These are phyloP conservation scores for Xenopus laevis DNA, from an alignment of 2,113 vertebrate species.

Conservation along the genomic window DNA sequence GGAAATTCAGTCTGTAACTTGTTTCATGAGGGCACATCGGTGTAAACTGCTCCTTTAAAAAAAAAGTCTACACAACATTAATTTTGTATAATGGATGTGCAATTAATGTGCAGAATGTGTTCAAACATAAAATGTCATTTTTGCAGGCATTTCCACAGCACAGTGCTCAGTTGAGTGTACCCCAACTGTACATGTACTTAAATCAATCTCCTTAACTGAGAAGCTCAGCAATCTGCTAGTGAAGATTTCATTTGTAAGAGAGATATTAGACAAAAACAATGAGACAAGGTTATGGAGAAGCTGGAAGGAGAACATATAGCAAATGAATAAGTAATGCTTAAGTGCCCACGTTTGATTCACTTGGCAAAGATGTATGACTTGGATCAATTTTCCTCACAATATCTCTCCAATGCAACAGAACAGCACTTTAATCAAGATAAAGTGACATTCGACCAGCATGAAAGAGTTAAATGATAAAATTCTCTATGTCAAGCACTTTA, in stretches of 20 bases:
- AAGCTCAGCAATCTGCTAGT: constrained; percentile 26
- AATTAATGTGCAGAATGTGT: no score
- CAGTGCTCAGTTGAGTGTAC: background rate
- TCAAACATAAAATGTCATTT: no score
- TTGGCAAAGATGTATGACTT: constrained; percentile 50
- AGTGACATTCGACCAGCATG: background rate
- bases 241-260: background rate
- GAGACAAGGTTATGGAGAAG: constrained; percentile 46
- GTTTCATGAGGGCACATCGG: no score
- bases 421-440: constrained; percentile 6
- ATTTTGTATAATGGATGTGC: no score
- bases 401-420: constrained; percentile 45
- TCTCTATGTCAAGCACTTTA: no score
- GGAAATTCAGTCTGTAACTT: no score
- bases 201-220: constrained; percentile 33
- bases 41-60: no score
- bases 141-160: no score
- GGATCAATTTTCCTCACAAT: constrained; percentile 44
- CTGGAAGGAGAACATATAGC: constrained; percentile 31
- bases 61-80: no score
- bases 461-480: background rate
- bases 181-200: constrained; percentile 13
- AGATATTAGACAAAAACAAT: constrained; percentile 38
- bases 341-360: constrained; percentile 48
- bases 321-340: constrained; percentile 44